Conservation (phyloP, 2,797 vertebrate genomes). For the Cirrhinus mrigala region DNA sequence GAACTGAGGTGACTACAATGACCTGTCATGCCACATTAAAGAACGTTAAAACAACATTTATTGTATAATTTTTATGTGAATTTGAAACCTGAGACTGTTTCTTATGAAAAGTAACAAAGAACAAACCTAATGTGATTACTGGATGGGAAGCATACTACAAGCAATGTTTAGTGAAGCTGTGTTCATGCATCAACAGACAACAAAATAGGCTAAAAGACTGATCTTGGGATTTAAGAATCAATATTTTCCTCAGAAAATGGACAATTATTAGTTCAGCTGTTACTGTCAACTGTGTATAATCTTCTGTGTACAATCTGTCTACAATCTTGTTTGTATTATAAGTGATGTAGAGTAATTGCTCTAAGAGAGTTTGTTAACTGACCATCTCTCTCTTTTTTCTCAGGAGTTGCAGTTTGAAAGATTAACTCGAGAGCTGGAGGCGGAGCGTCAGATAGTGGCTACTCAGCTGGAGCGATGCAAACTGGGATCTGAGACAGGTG, state of each 20-base stretch:
- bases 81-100: not conserved
- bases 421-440: slow-evolving; percentile 97
- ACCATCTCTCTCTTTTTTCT: slow-evolving; percentile 35
- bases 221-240: not conserved
- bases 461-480: slow-evolving; percentile 99
- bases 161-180: not conserved
- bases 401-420: slow-evolving; percentile 99
- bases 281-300: not conserved
- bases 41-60: not conserved
- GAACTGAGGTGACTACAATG: not conserved
- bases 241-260: not conserved
- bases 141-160: not conserved
- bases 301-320: too few relatives aligned
- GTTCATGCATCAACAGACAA: not conserved
- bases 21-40: not conserved
- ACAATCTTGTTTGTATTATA: not conserved
- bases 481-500: slow-evolving; percentile 94
- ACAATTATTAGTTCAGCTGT: not conserved
- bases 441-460: slow-evolving; percentile 97
- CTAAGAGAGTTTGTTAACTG: slow-evolving; percentile 7
- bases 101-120: not conserved
- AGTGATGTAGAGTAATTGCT: not conserved
- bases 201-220: not conserved
- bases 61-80: not conserved
- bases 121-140: not conserved